Evolutionary conservation across 2,797 vertebrate species (phyloP).

Genomic region (Dicrostonyx torquatus): DNA sequence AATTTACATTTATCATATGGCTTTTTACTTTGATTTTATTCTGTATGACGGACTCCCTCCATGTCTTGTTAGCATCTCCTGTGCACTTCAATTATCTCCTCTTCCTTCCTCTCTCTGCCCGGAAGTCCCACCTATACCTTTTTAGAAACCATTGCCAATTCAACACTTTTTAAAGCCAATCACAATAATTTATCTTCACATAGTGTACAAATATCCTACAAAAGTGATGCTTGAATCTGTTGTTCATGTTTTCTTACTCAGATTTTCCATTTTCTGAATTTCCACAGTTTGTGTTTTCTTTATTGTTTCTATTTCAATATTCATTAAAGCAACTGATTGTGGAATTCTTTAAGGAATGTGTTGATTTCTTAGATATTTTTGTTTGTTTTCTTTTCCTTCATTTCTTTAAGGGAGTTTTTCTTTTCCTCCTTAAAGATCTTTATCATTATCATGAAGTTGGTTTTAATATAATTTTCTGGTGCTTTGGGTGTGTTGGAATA

Average conservation of each 20-base stretch:
- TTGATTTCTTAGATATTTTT: neutral
- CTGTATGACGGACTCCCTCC: too few relatives aligned
- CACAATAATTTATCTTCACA: neutral
- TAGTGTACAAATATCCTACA: neutral
- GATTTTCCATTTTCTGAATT: neutral
- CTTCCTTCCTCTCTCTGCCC: too few relatives aligned
- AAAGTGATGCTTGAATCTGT: neutral
- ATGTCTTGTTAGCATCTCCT: too few relatives aligned
- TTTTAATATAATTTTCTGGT: neutral
- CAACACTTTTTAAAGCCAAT: neutral
- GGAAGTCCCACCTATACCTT: neutral
- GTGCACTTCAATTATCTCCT: too few relatives aligned
- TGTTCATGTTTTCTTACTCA: neutral
- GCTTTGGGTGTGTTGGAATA: neutral
- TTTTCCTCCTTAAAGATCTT: neutral
- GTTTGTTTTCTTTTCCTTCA: neutral
- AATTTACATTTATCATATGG: too few relatives aligned
- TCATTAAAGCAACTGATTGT: neutral
- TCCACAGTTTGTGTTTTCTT: neutral
- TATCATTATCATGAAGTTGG: neutral
- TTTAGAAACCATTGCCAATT: neutral
- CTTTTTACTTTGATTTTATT: too few relatives aligned
- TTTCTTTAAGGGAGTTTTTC: neutral
- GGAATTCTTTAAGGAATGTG: neutral
- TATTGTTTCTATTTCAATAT: neutral